Evolutionary conservation across 2,888 invertebrate species (phyloP), one percentile per base, ranked within the genome.

Genomic region (Cyaniris semiargus): DNA sequence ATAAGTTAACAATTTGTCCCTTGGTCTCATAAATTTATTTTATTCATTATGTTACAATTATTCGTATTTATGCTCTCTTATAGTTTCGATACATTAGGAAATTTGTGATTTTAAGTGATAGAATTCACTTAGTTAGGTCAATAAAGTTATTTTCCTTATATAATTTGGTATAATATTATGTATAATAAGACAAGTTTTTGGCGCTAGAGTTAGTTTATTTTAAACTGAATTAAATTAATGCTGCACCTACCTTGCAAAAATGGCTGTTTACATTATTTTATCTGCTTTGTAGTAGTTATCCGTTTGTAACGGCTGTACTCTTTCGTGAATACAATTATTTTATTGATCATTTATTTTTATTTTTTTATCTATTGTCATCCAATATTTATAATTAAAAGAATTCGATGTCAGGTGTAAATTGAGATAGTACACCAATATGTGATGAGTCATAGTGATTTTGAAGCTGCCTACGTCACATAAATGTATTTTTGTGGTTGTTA

Each of bases 401-500:
- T 21, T 21, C n/a, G 23, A 60, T 60, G 23, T 71, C 66, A 71
- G 79, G 76, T 79, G 78, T 79, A 74, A 77, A 78, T 78, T 79
- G 80, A 80, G 80, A 78, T 78, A 80, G 83, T 81, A 78, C 74
- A 76, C 79, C 82, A 82, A 81, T 83, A 82, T 84, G 85, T 86
- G 85, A 86, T 85, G 80, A 80, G 83, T 82, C 82, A 84, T 84
- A 83, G 83, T 86, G 85, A 86, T 78, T 79, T 76, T 53, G 38
- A 72, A 76, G 56, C 56, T 76, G 76, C 71, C 76, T 76, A 71
- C 70, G 53, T 56, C 34, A 60, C 60, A 38, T 75, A 31, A 74
- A 71, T 75, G 76, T 23, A 21, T 18, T 15, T 34, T 53, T 53
- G 34, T 76, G 70, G 38, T 31, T 27, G 23, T 76, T 31, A 23